Evolutionary conservation across 2,888 invertebrate species (phyloP).

Genomic region (Dromius quadrimaculatus): DNA sequence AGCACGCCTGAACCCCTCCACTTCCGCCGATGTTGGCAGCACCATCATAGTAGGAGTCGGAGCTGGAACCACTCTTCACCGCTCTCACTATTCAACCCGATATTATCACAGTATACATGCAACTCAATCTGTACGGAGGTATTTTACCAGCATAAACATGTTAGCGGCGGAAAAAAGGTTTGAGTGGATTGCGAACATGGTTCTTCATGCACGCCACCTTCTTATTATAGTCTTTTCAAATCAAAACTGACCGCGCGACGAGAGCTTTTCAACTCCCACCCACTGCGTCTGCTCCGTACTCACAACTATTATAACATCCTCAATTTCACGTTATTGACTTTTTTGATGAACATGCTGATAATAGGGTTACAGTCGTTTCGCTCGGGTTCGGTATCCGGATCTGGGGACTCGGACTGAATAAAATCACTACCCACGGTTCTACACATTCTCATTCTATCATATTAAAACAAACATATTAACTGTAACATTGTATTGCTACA

Average conservation of each 20-base stretch:
- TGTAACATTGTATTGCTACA: no score
- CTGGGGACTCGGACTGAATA: neutral
- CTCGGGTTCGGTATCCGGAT: neutral
- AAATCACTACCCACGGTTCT: no score
- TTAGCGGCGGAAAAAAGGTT: constrained; percentile 65
- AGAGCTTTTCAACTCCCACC: constrained; percentile 37
- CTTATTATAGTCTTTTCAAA: constrained; percentile 54
- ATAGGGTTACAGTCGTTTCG: constrained; percentile 27
- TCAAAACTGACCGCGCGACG: constrained; percentile 32
- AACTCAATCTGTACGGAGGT: constrained; percentile 67
- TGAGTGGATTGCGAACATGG: constrained; percentile 53
- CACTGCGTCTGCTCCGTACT: constrained; percentile 38
- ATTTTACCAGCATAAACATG: constrained; percentile 67
- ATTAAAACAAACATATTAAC: no score
- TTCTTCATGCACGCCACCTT: constrained; percentile 54
- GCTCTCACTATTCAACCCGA: constrained; percentile 61
- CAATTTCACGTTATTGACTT: constrained; percentile 46
- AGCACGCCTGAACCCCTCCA: constrained; percentile 43
- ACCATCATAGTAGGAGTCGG: no score
- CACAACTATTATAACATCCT: constrained; percentile 40
- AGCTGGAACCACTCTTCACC: neutral
- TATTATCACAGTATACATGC: constrained; percentile 66
- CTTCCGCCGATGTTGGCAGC: neutral
- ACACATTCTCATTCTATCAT: no score
- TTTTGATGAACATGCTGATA: constrained; percentile 45